Evolutionary conservation across 2,888 invertebrate genomes (phyloP).

Genomic region (Latrodectus elegans): DNA sequence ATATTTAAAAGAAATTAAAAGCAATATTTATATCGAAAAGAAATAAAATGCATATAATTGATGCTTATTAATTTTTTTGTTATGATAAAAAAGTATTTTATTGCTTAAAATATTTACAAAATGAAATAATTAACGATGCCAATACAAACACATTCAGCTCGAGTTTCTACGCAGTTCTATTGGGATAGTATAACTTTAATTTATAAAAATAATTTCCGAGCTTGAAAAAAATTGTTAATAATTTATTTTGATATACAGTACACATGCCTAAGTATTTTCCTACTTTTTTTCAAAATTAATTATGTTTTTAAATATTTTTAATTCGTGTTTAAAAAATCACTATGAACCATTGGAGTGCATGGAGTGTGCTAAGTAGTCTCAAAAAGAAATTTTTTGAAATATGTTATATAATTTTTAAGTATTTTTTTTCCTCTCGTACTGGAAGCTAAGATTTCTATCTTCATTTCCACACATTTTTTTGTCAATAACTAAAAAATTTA

Average conservation of each 20-base stretch:
- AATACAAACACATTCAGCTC: not conserved
- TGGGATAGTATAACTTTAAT: conserved; percentile 2
- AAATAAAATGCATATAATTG: not conserved
- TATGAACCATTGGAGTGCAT: conserved; percentile 32
- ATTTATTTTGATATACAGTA: conserved; percentile 37
- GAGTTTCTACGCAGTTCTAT: conserved; percentile 53
- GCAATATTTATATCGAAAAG: not conserved
- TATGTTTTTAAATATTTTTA: conserved; percentile 28
- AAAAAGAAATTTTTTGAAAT: conserved; percentile 60
- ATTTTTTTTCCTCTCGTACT: conserved; percentile 29
- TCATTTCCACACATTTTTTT: conserved; percentile 30
- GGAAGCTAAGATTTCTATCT: conserved; percentile 38
- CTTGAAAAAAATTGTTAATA: conserved; percentile 3
- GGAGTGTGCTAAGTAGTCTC: conserved; percentile 56
- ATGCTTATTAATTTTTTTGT: conserved; percentile 2
- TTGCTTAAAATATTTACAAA: not conserved
- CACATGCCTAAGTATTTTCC: conserved; percentile 17
- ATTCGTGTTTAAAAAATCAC: conserved; percentile 45
- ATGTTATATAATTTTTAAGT: conserved; percentile 21
- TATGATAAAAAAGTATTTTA: not conserved
- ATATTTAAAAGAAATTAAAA: conserved; percentile 22
- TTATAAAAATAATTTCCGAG: conserved; percentile 29
- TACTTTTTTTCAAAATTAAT: conserved; percentile 2
- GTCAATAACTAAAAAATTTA: conserved; percentile 32
- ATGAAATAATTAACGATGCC: conserved; percentile 8